A percentile compares a stretch with the other conserved stretches of the same genome.
These are phyloP conservation scores for Autographa pulchrina DNA, from an alignment of 2,888 invertebrate genomes.

Conservation along the genomic window DNA sequence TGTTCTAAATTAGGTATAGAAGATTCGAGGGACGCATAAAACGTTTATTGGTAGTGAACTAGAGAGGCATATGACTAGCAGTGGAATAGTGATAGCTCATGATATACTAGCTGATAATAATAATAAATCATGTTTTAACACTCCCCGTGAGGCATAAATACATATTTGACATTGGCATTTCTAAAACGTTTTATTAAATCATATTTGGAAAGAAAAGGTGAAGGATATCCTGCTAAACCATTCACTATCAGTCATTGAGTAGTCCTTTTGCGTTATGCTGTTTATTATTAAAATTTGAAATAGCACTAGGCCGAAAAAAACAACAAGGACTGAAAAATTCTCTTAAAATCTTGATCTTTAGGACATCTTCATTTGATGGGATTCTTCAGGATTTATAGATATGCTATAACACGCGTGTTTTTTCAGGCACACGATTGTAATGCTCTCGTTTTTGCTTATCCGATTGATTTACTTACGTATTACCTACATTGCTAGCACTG, in stretches of 20 bases:
- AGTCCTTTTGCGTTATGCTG: too few species aligned
- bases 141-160: neutral
- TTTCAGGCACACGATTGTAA: neutral
- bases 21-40: too few species aligned
- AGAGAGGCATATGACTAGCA: neutral
- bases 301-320: too few species aligned
- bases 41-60: too few species aligned
- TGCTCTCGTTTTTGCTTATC: neutral
- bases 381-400: too few species aligned
- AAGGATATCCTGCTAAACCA: conserved; percentile 18
- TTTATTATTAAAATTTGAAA: too few species aligned
- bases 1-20: neutral
- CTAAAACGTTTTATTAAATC: neutral
- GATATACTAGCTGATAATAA: neutral
- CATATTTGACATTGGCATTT: conserved; percentile 1
- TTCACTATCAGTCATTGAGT: conserved; percentile 15
- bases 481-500: neutral
- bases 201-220: conserved; percentile 14
- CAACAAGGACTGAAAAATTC: too few species aligned
- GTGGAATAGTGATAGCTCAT: neutral
- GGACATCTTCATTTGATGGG: too few species aligned
- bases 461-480: neutral
- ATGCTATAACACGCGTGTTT: too few species aligned
- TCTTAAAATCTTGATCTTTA: too few species aligned
- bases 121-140: neutral